A percentile compares a stretch with the other conserved stretches of the same genome.
Conservation (phyloP, 2,888 invertebrate species). For the Hypselothyrea guttata region DNA sequence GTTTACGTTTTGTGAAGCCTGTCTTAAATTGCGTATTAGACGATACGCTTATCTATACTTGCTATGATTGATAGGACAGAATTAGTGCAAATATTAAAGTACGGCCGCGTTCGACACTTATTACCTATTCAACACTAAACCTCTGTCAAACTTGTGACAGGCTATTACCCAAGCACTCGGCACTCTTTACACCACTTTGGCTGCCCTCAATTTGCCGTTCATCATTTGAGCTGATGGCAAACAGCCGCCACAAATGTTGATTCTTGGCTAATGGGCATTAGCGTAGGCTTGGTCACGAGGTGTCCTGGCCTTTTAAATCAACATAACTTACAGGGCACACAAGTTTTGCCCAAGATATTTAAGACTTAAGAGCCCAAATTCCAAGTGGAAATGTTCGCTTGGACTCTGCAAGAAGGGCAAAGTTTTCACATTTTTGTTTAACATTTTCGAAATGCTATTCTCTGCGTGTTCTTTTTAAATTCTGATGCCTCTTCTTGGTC, state of each 20-base stretch:
- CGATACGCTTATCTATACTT: not conserved
- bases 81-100: not conserved
- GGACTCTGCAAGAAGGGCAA: constrained; percentile 66
- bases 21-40: too few species aligned
- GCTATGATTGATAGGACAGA: not conserved
- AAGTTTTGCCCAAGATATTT: constrained; percentile 41
- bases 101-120: not conserved
- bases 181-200: constrained; percentile 8
- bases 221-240: constrained; percentile 36
- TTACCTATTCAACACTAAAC: constrained; percentile 6
- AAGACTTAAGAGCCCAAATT: constrained; percentile 37
- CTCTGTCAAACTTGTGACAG: constrained; percentile 18
- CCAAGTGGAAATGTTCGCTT: constrained; percentile 1
- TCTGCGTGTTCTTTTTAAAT: constrained; percentile 6
- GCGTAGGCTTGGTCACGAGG: constrained; percentile 17
- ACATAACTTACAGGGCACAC: constrained; percentile 20
- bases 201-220: constrained; percentile 16
- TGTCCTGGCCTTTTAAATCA: constrained; percentile 49
- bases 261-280: constrained; percentile 36
- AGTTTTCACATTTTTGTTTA: constrained; percentile 73
- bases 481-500: constrained; percentile 7
- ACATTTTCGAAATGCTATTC: constrained; percentile 56
- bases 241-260: constrained; percentile 42
- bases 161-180: constrained; percentile 26
- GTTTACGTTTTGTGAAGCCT: too few species aligned